phyloP scores from a whole-genome alignment of 2,888 invertebrate genomes.

The Drosophila leonis region DNA sequence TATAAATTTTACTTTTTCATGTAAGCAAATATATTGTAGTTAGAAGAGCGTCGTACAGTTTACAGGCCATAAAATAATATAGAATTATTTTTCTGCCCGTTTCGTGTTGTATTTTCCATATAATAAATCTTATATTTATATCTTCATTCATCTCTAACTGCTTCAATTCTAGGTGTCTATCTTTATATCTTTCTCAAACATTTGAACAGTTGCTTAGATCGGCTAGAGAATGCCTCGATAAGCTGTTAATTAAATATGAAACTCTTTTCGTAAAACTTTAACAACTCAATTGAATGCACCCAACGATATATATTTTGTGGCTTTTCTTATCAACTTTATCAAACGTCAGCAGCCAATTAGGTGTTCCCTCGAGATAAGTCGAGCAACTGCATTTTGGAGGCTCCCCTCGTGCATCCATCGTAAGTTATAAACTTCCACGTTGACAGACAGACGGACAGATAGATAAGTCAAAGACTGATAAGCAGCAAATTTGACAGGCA shows the following conservation, averaged over 20 bases:
- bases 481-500: constrained; percentile 73
- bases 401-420: background rate
- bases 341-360: constrained; percentile 56
- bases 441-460: constrained; percentile 50
- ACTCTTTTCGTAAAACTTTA: background rate
- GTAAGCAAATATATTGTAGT: background rate
- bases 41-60: background rate
- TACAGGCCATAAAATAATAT: background rate
- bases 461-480: constrained; percentile 62
- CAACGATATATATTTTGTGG: constrained; percentile 9
- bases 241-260: constrained; percentile 7
- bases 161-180: background rate
- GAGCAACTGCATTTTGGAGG: constrained; percentile 17
- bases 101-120: background rate
- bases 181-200: background rate
- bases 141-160: background rate
- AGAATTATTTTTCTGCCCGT: background rate
- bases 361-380: constrained; percentile 41
- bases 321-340: constrained; percentile 35
- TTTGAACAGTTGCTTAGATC: background rate
- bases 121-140: background rate
- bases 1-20: background rate
- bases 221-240: constrained; percentile 9
- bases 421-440: constrained; percentile 35
- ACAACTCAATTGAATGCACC: constrained; percentile 28